Evolutionary conservation across 2,113 vertebrate species (phyloP), one percentile per base, ranked within the genome.

Genomic region (Macrotis lagotis): DNA sequence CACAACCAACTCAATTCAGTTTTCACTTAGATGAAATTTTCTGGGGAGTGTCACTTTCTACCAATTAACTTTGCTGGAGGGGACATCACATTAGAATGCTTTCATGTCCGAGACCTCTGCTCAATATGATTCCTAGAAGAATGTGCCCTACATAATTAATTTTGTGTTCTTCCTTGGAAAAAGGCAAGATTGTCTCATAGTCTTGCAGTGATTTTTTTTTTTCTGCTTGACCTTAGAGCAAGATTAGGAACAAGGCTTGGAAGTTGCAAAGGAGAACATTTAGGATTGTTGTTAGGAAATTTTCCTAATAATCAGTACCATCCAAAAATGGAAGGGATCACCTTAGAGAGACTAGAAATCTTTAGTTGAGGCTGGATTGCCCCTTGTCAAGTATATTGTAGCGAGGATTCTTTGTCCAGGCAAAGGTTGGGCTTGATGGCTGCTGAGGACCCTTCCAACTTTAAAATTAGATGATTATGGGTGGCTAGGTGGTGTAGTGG

Each of bases 1-100:
- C 48, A 74, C 91, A 12, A 19, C 91, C 14, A 5, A 94, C 83
- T 96, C 91, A 91, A 89, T 90, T 49, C 44, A n/a, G 47, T 93
- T 92, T 95, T 92, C 52, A 94, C 52, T 95, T 92, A 94, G 59
- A 51, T 91, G 66, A 59, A 83, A 93, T 95, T 93, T 96, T 95
- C 92, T 92, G n/a, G 44, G 52, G 55, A 92, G 49, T 93, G 94
- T 93, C 52, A 91, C 93, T 66, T 53, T 92, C n/a, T 88, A 51
- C 88, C 93, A 96, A 47, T 95, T 95, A 96, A 95, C 49, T 93
- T 51, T 92, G 91, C 88, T 90, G 88, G 92, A 93, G 25, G 89
- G 16, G 51, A 22, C 24, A 48, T 22, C 91, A 22, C 16, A 0
- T 83, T 31, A 94, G 49, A 93, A 94, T 91, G 74, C 94, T 93